phyloP scores from a whole-genome alignment of 2,797 vertebrate species.

The Sebastolobus altivelis region DNA sequence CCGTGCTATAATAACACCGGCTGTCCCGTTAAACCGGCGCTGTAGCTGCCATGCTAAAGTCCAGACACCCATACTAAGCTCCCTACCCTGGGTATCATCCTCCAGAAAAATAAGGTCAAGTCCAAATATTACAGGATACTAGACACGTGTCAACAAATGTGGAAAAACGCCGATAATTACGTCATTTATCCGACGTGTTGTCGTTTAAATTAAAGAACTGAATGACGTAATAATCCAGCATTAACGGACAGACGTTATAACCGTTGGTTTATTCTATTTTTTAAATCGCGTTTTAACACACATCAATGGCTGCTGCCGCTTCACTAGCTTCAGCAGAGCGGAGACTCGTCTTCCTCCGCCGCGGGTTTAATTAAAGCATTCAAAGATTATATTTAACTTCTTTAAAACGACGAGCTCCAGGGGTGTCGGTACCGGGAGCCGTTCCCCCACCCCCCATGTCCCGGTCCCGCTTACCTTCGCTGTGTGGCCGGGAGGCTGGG shows the following conservation, averaged over 20 bases:
- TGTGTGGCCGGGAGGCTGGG: conserved; percentile 60
- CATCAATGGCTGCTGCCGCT: conserved; percentile 84
- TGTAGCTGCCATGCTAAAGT: not conserved
- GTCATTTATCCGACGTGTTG: not conserved
- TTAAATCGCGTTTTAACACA: conserved; percentile 47
- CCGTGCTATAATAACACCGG: not conserved
- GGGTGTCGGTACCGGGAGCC: conserved; percentile 13
- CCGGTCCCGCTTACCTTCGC: conserved; percentile 70
- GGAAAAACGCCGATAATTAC: not conserved
- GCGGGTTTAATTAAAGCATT: not conserved
- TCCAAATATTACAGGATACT: conserved; percentile 47
- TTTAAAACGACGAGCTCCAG: not conserved
- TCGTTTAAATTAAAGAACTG: accelerated
- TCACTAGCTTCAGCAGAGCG: conserved; percentile 72
- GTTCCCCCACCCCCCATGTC: not conserved
- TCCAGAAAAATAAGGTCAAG: conserved; percentile 74
- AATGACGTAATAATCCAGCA: not conserved
- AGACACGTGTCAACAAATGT: conserved; percentile 73
- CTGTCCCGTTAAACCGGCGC: not conserved
- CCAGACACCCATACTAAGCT: not conserved
- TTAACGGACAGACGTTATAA: too few relatives aligned
- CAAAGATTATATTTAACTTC: not conserved
- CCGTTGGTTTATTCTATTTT: conserved; percentile 16
- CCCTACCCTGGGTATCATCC: conserved; percentile 37
- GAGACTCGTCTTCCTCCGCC: conserved; percentile 25